A percentile compares a stretch with the other conserved stretches of the same genome.
Evolutionary conservation across 2,113 vertebrate species (phyloP).

Genomic region (Mirza zaza): DNA sequence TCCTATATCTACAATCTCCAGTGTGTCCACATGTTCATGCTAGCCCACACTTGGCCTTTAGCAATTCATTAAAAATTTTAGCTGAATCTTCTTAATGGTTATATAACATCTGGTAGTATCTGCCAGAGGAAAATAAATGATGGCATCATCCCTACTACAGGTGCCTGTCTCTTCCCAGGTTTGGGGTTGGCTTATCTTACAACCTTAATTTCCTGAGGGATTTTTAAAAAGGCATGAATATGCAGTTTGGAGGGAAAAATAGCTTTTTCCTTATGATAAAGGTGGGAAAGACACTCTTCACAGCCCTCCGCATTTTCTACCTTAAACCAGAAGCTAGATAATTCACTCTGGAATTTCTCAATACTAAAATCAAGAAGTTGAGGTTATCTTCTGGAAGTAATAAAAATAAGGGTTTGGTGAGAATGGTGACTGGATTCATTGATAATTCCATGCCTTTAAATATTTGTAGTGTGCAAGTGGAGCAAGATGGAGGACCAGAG

Average conservation of each 20-base stretch:
- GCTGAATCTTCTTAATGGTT: neutral
- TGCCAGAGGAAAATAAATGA: neutral
- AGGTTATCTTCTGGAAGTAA: neutral
- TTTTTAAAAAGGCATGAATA: neutral
- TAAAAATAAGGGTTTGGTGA: neutral
- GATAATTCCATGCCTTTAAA: neutral
- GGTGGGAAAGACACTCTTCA: neutral
- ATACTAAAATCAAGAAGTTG: constrained; percentile 5
- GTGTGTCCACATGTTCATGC: neutral
- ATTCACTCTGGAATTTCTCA: neutral
- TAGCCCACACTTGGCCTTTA: neutral
- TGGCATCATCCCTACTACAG: neutral
- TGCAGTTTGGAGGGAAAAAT: neutral
- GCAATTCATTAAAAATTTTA: neutral
- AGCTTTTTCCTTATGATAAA: neutral
- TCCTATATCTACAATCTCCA: neutral
- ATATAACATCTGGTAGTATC: neutral
- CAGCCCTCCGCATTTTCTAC: neutral
- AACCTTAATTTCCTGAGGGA: neutral
- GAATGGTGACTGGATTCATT: neutral
- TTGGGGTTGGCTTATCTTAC: neutral
- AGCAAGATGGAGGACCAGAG: too few species aligned
- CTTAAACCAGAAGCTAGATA: neutral
- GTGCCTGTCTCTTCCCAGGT: neutral
- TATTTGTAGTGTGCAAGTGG: neutral